Base-by-base conservation (phyloP, 2,797 vertebrate genomes). In the Allobates femoralis region DNA sequence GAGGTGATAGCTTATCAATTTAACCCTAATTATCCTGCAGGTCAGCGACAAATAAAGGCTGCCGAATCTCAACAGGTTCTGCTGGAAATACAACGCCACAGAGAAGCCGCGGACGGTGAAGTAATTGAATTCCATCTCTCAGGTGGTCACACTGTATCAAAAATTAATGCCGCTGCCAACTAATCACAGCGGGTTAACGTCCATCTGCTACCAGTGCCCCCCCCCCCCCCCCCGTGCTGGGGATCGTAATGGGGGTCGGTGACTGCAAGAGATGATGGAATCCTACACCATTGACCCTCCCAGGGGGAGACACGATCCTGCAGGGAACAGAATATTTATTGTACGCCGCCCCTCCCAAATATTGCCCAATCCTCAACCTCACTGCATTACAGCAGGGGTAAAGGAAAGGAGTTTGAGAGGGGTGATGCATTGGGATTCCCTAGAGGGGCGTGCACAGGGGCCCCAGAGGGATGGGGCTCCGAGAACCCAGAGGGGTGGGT, bases 21-120 rank as follows among this genome's bases (percentile, higher is more conserved):
- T 95, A 95, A 95, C 95, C 94, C 91, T 91, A 95, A 95, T 95
- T 95, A 95, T 94, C 93, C 89, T 90, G 92, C 90, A 94, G 94
- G 94, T 95, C 95, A 95, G 90, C 87, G 23, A 92, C 92, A 94
- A 95, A 95, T 93, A 93, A 92, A 92, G 93, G 92, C 93, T 94
- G 94, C 92, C 37, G 92, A 91, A 82, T 94, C 94, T 94, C 95
- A 95, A 95, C 95, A 95, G 94, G 95, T 95, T 91, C 90, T 89
- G 91, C 90, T 74, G 91, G 89, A 93, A 91, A 82, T 89, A 88
- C 87, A 88, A 90, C 86, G 89, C 79, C 90, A 87, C 89, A 90
- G 87, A 74, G 90, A 89, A 91, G 88, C 82, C 50, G 81, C 28
- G 71, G 83, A 89, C 85, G 88, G 51, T 11, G 34, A 83, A 2